Base-by-base conservation (phyloP, 23 tunicate species). In the Halocynthia roretzi region DNA sequence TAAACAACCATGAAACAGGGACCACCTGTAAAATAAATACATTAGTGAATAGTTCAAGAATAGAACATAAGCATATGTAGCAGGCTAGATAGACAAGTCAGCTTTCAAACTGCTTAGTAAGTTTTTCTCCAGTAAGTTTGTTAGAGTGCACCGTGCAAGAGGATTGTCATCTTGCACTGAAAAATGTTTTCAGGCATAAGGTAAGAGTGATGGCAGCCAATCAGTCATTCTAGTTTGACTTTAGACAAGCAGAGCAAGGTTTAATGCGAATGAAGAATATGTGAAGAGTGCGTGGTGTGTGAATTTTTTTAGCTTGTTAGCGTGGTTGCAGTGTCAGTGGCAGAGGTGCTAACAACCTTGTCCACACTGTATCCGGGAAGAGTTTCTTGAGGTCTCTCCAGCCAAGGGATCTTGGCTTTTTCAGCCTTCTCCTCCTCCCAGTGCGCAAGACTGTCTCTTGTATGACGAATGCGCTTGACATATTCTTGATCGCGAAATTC, bases 381-480 rank as follows among this genome's bases (percentile, higher is more conserved):
- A 31, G 78, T 65, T 63, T 94, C 80, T 66, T 68, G 55, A 51
- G 98, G 92, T 40, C 94, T 82, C 18, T 86, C 76, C 31, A 86
- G 76, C 77, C 71, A 82, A 14, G 97, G 97, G 9, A 68, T 53
- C 62, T 77, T 72, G 6, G 76, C 71, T 56, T 72, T 67, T 61
- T 82, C 88, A 10, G 54, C 91, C 67, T 76, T 63, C 7, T 81
- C 76, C 50, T 85, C 77, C 57, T 94, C 84, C 90, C 87, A 81
- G 62, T 88, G 95, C 52, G 71, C 56, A 56, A 94, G 76, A 11
- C 86, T 78, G 72, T 79, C 81, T 56, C 93, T 84, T 31, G 98
- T 88, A 71, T 89, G 71, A 18, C 94, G 89, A 54, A 94, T 78
- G 64, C 63, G 97, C 56, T 85, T 12, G 62, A 90, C 98, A 53